Conservation (phyloP, 1,140 invertebrate genomes). For the Tetramorium alpestre region DNA sequence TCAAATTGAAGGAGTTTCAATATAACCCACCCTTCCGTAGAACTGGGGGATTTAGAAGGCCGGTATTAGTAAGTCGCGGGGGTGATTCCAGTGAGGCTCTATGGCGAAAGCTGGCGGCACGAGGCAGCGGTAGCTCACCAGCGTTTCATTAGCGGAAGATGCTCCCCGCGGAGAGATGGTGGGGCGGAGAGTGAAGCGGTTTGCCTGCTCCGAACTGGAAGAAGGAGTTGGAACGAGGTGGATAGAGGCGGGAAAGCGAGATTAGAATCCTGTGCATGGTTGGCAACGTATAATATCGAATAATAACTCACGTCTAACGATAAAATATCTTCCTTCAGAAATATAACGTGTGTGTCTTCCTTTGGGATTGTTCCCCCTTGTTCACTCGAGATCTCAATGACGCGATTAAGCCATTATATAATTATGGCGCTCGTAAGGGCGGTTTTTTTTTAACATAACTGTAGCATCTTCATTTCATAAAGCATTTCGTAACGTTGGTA, state of each 20-base stretch:
- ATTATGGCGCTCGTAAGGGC: background rate
- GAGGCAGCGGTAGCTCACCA: constrained; percentile 84
- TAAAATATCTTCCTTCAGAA: constrained; percentile 57
- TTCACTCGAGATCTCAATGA: constrained; percentile 34
- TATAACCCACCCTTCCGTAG: constrained; percentile 63
- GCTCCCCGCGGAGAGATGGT: constrained; percentile 80
- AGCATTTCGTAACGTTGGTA: background rate
- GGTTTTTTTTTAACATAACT: background rate
- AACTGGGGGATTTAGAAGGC: constrained; percentile 58
- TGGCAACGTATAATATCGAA: constrained; percentile 77
- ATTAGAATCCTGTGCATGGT: constrained; percentile 84
- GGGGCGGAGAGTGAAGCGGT: constrained; percentile 59
- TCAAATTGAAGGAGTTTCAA: constrained; percentile 71
- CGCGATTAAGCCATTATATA: constrained; percentile 53
- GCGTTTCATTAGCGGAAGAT: constrained; percentile 86
- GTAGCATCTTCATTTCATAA: background rate
- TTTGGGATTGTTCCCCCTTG: constrained; percentile 56
- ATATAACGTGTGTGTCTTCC: constrained; percentile 49
- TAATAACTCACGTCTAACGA: constrained; percentile 72
- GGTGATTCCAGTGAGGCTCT: constrained; percentile 73
- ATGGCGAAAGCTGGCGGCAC: constrained; percentile 81
- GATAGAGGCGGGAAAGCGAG: constrained; percentile 79
- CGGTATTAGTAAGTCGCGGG: constrained; percentile 78
- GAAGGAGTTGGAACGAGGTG: constrained; percentile 70
- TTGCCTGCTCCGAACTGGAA: constrained; percentile 72